A percentile compares a stretch with the other conserved stretches of the same genome.
Conservation (phyloP, 2,888 invertebrate species). For the Caenorhabditis sinica region DNA sequence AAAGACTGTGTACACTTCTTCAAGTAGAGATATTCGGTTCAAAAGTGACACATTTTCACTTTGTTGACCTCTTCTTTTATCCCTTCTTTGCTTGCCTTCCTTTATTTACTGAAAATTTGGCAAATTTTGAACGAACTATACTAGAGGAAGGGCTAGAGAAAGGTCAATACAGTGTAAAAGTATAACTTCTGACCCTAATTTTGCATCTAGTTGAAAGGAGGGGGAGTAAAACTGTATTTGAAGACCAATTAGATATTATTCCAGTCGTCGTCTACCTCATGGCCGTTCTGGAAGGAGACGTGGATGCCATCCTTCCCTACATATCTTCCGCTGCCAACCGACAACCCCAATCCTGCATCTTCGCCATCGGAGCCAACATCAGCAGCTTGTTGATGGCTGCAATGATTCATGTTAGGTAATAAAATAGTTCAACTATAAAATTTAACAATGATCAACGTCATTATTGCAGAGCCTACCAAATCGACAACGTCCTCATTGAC, state of each 20-base stretch:
- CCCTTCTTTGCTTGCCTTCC: too few species aligned
- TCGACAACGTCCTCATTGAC: background rate
- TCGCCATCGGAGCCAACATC: slow-evolving; percentile 76
- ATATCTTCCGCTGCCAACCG: slow-evolving; percentile 80
- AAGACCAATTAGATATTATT: background rate
- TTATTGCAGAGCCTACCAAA: slow-evolving; percentile 21
- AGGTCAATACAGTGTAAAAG: too few species aligned
- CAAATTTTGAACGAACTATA: too few species aligned
- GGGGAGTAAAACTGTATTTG: too few species aligned
- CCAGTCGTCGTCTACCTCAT: slow-evolving; percentile 77
- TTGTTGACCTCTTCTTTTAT: too few species aligned
- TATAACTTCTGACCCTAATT: too few species aligned
- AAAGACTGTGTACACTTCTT: background rate
- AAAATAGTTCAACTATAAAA: background rate
- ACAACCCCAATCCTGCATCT: slow-evolving; percentile 81
- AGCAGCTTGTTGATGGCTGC: slow-evolving; percentile 72
- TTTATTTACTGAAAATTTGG: too few species aligned
- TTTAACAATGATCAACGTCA: background rate
- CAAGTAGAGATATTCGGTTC: too few species aligned
- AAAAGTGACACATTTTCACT: too few species aligned
- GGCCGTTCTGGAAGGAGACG: slow-evolving; percentile 79
- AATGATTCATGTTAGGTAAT: slow-evolving; percentile 77
- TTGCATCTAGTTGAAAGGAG: too few species aligned
- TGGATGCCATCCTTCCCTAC: slow-evolving; percentile 83
- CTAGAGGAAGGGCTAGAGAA: too few species aligned